These are phyloP conservation scores for Chrysocyon brachyurus DNA, from an alignment of 2,797 vertebrate species.

Conservation along the genomic window DNA sequence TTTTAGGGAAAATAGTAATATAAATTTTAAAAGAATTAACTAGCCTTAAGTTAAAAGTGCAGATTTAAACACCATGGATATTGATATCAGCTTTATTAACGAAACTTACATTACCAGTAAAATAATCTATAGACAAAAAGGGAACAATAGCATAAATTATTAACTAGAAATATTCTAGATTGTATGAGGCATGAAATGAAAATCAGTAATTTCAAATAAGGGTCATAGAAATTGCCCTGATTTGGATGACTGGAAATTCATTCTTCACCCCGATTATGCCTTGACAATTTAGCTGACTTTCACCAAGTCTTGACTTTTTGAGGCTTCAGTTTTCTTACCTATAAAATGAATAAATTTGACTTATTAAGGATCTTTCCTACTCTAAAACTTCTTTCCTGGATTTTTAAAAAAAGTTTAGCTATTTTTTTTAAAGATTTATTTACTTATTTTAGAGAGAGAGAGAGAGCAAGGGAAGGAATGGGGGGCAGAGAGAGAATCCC, in stretches of 20 bases:
- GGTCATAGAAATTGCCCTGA: neutral
- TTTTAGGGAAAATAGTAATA: neutral
- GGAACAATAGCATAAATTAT: neutral
- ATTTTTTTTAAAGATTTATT: neutral
- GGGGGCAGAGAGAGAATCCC: neutral
- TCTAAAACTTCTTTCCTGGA: neutral
- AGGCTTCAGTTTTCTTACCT: neutral
- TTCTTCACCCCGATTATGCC: neutral
- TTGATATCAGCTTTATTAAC: neutral
- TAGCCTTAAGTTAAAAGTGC: neutral
- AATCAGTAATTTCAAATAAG: neutral
- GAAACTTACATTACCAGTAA: neutral
- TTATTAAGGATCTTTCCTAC: neutral
- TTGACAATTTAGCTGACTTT: neutral
- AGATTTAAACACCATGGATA: neutral
- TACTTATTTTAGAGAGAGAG: neutral
- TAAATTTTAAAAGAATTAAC: neutral
- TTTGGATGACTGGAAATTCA: neutral
- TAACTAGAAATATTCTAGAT: neutral
- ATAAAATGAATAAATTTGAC: conserved; percentile 54
- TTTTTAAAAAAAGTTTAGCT: neutral
- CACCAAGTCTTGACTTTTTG: conserved; percentile 66
- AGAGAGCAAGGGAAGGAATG: neutral
- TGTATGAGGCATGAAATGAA: neutral
- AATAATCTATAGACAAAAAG: conserved; percentile 3